These are phyloP conservation scores for Cydia amplana DNA, from an alignment of 1,140 invertebrate genomes.

Conservation along the genomic window DNA sequence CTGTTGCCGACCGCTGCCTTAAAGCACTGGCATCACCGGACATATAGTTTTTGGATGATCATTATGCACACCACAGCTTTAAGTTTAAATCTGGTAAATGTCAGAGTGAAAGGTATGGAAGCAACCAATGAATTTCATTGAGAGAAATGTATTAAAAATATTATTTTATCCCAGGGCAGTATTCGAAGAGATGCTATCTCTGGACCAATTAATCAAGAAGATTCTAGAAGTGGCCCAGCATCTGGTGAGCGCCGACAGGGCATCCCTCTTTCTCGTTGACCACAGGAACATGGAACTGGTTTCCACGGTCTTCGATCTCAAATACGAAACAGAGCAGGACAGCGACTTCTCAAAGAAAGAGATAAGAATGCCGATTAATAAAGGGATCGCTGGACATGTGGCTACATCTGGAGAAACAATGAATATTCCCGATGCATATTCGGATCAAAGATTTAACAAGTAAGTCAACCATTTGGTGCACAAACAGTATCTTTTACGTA, in stretches of 20 bases:
- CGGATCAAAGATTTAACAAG: constrained; percentile 89
- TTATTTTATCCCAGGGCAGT: constrained; percentile 78
- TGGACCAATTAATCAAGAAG: constrained; percentile 90
- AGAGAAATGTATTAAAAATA: too few relatives aligned
- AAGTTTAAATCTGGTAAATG: too few relatives aligned
- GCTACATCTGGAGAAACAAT: constrained; percentile 88
- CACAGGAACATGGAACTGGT: constrained; percentile 86
- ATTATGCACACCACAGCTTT: too few relatives aligned
- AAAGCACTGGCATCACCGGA: too few relatives aligned
- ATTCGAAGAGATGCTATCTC: constrained; percentile 91
- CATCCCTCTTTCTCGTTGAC: constrained; percentile 89
- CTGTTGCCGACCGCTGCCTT: too few relatives aligned
- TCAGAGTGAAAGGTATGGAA: too few relatives aligned
- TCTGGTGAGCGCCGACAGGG: constrained; percentile 89
- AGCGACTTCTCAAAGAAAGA: constrained; percentile 68
- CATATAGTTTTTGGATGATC: too few relatives aligned
- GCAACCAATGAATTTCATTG: too few relatives aligned
- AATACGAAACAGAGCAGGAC: constrained; percentile 53
- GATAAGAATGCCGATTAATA: constrained; percentile 80
- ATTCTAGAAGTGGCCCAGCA: constrained; percentile 91
- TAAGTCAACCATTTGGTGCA: constrained; percentile 37
- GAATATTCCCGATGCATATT: constrained; percentile 90
- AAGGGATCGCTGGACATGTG: constrained; percentile 84
- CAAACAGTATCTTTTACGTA: too few relatives aligned
- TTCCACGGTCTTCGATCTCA: constrained; percentile 90